A percentile compares a stretch with the other conserved stretches of the same genome.
Conservation (phyloP, 2,888 invertebrate genomes). For the Apamea monoglypha region DNA sequence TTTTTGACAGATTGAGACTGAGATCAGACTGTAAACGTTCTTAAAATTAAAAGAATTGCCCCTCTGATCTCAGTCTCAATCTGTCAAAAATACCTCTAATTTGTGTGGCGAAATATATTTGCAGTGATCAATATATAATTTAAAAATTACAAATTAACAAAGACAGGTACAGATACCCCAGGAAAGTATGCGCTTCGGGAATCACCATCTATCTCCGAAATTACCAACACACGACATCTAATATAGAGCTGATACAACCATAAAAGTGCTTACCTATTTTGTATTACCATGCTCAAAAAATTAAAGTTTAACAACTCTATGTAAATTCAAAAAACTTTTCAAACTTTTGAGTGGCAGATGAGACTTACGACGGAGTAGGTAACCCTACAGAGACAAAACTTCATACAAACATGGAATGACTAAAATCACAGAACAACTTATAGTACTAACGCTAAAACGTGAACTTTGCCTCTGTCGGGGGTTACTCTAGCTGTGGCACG, state of each 20-base stretch:
- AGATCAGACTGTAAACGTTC: too few relatives aligned
- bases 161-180: background rate
- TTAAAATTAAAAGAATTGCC: too few relatives aligned
- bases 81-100: too few relatives aligned
- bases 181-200: background rate
- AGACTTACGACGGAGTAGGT: background rate
- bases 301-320: background rate
- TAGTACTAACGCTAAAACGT: background rate
- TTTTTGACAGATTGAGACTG: too few relatives aligned
- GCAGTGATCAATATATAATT: background rate
- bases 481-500: background rate
- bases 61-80: too few relatives aligned
- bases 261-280: background rate
- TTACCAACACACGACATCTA: background rate
- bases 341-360: background rate
- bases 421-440: too few relatives aligned
- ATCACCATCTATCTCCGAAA: background rate
- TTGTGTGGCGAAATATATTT: slow-evolving; percentile 5
- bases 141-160: background rate
- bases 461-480: background rate
- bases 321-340: background rate
- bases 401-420: background rate
- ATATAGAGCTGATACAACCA: background rate
- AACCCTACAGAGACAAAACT: background rate
- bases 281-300: background rate